A percentile compares a stretch with the other conserved stretches of the same genome.
Conservation (phyloP, 2,113 vertebrate genomes). For the Daphoenositta chrysoptera region DNA sequence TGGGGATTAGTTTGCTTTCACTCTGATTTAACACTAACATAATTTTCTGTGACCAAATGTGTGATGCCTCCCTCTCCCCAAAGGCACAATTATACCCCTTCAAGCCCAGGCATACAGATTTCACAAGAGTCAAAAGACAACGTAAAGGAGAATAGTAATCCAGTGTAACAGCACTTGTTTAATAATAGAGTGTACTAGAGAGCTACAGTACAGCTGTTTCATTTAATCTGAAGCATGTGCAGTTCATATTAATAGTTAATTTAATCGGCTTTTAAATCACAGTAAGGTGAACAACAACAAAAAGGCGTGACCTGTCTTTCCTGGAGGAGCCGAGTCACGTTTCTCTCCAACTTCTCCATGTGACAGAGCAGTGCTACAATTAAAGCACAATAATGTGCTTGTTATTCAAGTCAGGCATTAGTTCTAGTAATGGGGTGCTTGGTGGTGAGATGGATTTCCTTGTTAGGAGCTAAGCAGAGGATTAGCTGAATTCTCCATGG, state of each 20-base stretch:
- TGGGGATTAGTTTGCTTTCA: not conserved
- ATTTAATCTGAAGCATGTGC: constrained; percentile 58
- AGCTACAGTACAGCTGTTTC: constrained; percentile 51
- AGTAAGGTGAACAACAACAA: constrained; percentile 56
- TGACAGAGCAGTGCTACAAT: constrained; percentile 78
- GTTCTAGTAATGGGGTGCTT: constrained; percentile 84
- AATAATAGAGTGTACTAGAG: constrained; percentile 54
- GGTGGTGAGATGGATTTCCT: constrained; percentile 85
- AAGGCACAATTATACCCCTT: not conserved
- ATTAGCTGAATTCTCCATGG: constrained; percentile 89
- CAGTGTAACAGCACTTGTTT: constrained; percentile 57
- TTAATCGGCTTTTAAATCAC: constrained; percentile 65
- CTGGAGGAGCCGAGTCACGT: constrained; percentile 58
- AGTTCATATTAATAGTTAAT: constrained; percentile 74
- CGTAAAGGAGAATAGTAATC: constrained; percentile 30
- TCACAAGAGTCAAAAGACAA: constrained; percentile 17
- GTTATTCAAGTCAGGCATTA: constrained; percentile 88
- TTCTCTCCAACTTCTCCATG: constrained; percentile 76
- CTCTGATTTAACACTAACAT: constrained; percentile 7
- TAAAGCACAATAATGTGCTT: constrained; percentile 86
- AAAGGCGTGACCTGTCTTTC: constrained; percentile 76
- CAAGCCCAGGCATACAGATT: not conserved
- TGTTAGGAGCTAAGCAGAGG: constrained; percentile 87
- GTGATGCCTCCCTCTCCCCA: not conserved
- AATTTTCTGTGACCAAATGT: constrained; percentile 24